A percentile compares a stretch with the other conserved stretches of the same genome.
Conservation (phyloP, 2,888 invertebrate genomes). For the Lepeophtheirus nordmannii region DNA sequence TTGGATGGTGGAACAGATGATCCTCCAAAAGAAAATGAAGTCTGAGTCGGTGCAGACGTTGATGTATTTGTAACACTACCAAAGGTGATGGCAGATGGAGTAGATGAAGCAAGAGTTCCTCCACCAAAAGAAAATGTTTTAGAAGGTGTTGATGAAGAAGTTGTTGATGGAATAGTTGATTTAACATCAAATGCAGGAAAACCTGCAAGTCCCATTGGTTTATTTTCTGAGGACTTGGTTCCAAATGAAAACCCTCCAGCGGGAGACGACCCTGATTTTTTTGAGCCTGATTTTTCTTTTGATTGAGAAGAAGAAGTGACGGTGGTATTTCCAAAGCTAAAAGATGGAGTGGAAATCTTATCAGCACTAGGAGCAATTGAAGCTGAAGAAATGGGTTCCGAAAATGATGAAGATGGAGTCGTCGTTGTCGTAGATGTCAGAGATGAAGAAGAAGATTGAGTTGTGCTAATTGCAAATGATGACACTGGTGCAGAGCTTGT, state of each 20-base stretch:
- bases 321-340: neutral
- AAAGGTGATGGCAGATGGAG: neutral
- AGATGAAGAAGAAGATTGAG: neutral
- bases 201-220: neutral
- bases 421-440: neutral
- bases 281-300: neutral
- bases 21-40: slow-evolving; percentile 2
- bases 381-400: neutral
- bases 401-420: neutral
- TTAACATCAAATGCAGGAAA: neutral
- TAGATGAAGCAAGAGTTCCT: neutral
- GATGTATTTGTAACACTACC: neutral
- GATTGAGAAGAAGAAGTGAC: neutral
- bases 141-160: neutral
- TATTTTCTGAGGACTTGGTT: neutral
- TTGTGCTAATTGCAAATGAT: neutral
- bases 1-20: neutral
- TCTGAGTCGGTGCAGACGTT: neutral
- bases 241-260: neutral
- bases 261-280: no score
- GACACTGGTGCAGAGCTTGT: neutral
- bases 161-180: neutral
- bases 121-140: neutral
- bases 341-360: neutral
- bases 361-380: neutral